Evolutionary conservation across 2,113 vertebrate species (phyloP).

Genomic region (Electrona antarctica): DNA sequence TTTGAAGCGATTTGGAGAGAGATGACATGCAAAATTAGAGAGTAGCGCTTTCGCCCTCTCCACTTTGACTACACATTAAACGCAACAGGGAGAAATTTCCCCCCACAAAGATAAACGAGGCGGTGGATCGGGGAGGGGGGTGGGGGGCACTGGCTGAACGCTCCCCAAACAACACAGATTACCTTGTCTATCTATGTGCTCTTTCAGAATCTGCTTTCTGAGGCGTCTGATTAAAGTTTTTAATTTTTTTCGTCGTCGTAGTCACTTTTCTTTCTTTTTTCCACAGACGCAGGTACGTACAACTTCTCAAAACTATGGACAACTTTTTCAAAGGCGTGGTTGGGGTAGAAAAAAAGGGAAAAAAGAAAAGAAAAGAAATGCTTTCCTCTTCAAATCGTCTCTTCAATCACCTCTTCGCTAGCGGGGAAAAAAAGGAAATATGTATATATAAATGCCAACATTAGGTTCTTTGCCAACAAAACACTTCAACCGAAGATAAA

Average conservation of each 20-base stretch:
- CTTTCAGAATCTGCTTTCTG: slow-evolving; percentile 60
- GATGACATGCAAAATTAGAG: slow-evolving; percentile 82
- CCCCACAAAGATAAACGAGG: slow-evolving; percentile 62
- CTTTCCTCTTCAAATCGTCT: slow-evolving; percentile 17
- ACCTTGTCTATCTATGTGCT: slow-evolving; percentile 62
- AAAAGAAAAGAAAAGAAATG: slow-evolving; percentile 8
- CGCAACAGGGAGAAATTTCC: slow-evolving; percentile 68
- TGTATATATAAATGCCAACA: neutral
- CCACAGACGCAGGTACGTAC: slow-evolving; percentile 47
- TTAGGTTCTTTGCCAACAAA: slow-evolving; percentile 39
- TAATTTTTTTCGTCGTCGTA: slow-evolving; percentile 3
- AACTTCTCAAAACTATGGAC: slow-evolving; percentile 59
- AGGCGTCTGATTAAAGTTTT: slow-evolving; percentile 71
- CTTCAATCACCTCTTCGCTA: slow-evolving; percentile 39
- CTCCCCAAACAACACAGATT: slow-evolving; percentile 75
- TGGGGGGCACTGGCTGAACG: neutral
- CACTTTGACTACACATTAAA: slow-evolving; percentile 82
- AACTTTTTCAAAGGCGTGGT: slow-evolving; percentile 64
- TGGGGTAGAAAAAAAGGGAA: neutral
- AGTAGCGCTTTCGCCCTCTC: slow-evolving; percentile 73
- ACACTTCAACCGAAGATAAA: slow-evolving; percentile 34
- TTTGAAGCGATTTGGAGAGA: slow-evolving; percentile 85
- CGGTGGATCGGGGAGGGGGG: slow-evolving; percentile 19
- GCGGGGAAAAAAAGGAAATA: slow-evolving; percentile 20
- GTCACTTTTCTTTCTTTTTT: slow-evolving; percentile 15